Evolutionary conservation across 2,113 vertebrate genomes (phyloP), one percentile per base, ranked within the genome.

Genomic region (Phalacrocorax pelagicus): DNA sequence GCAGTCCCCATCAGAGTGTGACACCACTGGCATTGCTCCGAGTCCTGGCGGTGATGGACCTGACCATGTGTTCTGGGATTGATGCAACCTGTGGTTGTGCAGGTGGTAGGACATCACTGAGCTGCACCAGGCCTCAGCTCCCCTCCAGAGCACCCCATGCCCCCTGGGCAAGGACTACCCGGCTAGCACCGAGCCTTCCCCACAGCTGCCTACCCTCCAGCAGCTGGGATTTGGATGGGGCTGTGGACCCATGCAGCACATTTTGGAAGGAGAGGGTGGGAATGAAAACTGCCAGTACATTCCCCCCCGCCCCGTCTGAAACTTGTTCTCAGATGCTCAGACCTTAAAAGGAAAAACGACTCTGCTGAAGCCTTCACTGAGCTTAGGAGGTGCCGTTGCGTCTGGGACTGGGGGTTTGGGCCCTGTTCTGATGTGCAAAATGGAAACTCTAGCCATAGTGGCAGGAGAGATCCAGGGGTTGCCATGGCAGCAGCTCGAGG

Each of bases 261-360:
- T 84, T 87, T 94, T 52, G 49, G 82, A 88, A 86, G 69, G 40
- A 77, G 59, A 70, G 36, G 46, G 40, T 71, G 21, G 42, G 47
- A 18, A 44, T 85, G 73, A 86, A 94, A 88, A 91, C 57, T 93
- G 90, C 69, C 67, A 77, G 58, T 42, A 52, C 34, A 54, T 84
- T 38, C 38, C 38, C 38, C 38, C 38, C 38, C 10, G 38, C 38
- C 38, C 38, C 10, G 38, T 38, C 38, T 38, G 75, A 59, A 81
- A 78, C 47, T 86, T 6, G 0, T 80, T 90, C 78, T 91, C 69
- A 62, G 66, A 57, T 55, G 42, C 51, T 96, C 34, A 90, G 79
- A 40, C 94, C 95, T 92, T 95, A 93, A 95, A 97, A 95, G 96
- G 94, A 71, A 84, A 57, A 94, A 86, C 2, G 2, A 26, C 47